Base-by-base conservation (phyloP, 2,797 vertebrate genomes). In the Thripadectes ignobilis region DNA sequence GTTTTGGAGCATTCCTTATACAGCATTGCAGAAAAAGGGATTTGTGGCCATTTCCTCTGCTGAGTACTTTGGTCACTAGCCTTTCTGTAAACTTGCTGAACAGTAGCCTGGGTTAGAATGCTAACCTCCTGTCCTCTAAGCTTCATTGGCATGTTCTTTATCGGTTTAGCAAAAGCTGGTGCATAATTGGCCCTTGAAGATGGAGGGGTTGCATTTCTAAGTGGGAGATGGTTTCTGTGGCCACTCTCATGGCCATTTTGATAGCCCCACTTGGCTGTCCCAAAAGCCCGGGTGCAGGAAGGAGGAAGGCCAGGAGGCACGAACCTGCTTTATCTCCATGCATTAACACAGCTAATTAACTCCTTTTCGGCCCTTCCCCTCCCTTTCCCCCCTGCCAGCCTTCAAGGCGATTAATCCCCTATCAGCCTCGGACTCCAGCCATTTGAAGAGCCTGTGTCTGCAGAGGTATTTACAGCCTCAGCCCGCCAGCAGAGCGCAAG, bases 271-370 rank as follows among this genome's bases (percentile, higher is more conserved):
- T 61, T 48, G 82, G 71, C 43, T 86, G 34, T 45, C 88, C 77
- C 86, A 79, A 87, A 94, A 96, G 71, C 81, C 81, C 48, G 62
- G 79, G 72, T 92, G 26, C 91, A 84, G 76, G 74, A 75, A 91
- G 55, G 71, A 89, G 65, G 61, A 74, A 68, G 67, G 41, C 79
- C 66, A 89, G 81, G 84, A 96, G 77, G 78, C 81, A 62, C 8
- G 46, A 96, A 94, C 85, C 91, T 95, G 68, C 72, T 95, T 94
- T 97, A 97, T 97, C 93, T 95, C 88, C 45, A 19, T 89, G 85
- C 88, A 93, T 97, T 97, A 97, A 88, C 82, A 91, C 67, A 95
- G 82, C 89, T 97, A 97, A 97, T 97, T 97, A 97, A 96, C 88
- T 96, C 81, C 74, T 79, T 94, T 95, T 92, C 2, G n/a, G 72